These are phyloP conservation scores for Platerodrilus igneus DNA, from an alignment of 2,888 invertebrate species.

Conservation along the genomic window DNA sequence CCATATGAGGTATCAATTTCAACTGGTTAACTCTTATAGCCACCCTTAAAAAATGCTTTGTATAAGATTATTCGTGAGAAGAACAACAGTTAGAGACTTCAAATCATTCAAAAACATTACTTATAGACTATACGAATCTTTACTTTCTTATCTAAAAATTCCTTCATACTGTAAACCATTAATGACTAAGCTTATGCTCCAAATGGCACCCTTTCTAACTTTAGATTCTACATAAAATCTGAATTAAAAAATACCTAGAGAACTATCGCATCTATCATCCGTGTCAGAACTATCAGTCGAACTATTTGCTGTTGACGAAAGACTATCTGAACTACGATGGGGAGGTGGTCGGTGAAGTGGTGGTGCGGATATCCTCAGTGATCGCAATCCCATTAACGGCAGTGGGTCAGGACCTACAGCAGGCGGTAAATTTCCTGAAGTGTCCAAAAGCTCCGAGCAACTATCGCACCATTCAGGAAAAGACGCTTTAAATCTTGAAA, in stretches of 20 bases:
- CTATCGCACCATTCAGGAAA: constrained; percentile 92
- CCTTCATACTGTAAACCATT: too few relatives aligned
- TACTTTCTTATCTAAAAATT: too few relatives aligned
- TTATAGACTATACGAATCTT: too few relatives aligned
- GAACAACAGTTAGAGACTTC: too few relatives aligned
- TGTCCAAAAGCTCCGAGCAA: constrained; percentile 54
- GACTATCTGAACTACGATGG: constrained; percentile 42
- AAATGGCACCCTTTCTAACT: not conserved
- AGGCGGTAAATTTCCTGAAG: constrained; percentile 34
- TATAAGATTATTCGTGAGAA: too few relatives aligned
- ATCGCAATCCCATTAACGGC: constrained; percentile 44
- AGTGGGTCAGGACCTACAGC: constrained; percentile 40
- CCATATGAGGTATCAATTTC: too few relatives aligned
- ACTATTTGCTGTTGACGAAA: constrained; percentile 46
- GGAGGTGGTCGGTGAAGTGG: constrained; percentile 37
- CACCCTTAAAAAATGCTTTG: too few relatives aligned
- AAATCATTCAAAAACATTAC: too few relatives aligned
- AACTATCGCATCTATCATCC: constrained; percentile 50
- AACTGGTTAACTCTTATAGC: too few relatives aligned
- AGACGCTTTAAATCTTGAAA: constrained; percentile 72
- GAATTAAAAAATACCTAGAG: constrained; percentile 45
- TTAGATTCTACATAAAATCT: not conserved
- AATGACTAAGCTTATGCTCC: not conserved
- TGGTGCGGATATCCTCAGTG: constrained; percentile 43
- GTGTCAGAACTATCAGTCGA: constrained; percentile 48